Conservation (phyloP, 1,140 invertebrate genomes). For the Drosophila subpulchrella region DNA sequence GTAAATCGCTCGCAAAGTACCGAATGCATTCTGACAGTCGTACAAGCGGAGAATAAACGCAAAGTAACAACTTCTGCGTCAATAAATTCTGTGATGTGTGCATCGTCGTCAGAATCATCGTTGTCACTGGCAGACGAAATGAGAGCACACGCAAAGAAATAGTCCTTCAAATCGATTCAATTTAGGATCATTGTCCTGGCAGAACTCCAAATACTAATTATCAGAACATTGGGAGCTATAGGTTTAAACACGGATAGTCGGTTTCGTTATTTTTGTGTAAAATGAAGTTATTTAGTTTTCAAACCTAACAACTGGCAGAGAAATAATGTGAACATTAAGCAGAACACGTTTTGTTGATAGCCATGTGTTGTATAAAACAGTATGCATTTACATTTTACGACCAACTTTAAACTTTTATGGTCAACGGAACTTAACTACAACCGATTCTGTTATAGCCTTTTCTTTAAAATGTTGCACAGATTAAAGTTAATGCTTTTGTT, state of each 20-base stretch:
- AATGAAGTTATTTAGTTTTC: neutral
- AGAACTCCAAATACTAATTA: neutral
- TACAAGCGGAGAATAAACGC: conserved; percentile 41
- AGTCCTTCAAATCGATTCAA: neutral
- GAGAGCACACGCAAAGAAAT: neutral
- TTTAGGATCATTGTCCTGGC: neutral
- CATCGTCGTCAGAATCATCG: conserved; percentile 34
- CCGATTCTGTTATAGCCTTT: too few species aligned
- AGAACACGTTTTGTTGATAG: neutral
- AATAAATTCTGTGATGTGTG: conserved; percentile 73
- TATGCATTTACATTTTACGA: too few species aligned
- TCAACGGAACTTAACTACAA: too few species aligned
- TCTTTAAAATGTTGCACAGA: too few species aligned
- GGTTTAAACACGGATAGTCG: neutral
- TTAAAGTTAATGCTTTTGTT: too few species aligned
- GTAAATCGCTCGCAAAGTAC: conserved; percentile 37
- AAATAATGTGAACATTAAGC: conserved; percentile 3
- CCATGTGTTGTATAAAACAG: too few species aligned
- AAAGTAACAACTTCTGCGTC: conserved; percentile 59
- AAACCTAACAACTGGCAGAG: conserved; percentile 1
- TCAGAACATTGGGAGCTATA: too few species aligned
- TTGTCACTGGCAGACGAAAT: conserved; percentile 1
- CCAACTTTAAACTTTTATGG: too few species aligned
- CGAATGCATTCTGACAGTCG: conserved; percentile 31
- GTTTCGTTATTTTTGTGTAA: neutral